Conservation (phyloP, 2,113 vertebrate species). For the Myotis yumanensis region DNA sequence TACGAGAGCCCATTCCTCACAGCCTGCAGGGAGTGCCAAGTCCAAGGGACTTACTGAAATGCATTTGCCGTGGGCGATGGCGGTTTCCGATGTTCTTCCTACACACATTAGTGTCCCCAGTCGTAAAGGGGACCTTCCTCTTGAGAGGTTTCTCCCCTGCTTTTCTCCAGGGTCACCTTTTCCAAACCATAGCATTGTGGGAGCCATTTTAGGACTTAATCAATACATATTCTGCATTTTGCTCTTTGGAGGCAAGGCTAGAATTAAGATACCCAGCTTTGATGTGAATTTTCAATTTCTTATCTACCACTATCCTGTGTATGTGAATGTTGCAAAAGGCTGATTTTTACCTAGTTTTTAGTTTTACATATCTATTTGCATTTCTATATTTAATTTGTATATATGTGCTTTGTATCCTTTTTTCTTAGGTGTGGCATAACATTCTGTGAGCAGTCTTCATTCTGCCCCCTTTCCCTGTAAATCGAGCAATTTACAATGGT, state of each 20-base stretch:
- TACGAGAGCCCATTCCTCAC: rapidly evolving
- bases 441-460: not conserved
- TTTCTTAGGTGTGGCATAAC: not conserved
- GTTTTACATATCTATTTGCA: not conserved
- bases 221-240: no score
- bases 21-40: rapidly evolving
- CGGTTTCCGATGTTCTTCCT: rapidly evolving
- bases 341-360: no score
- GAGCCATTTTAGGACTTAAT: not conserved
- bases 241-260: not conserved
- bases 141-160: not conserved
- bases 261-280: not conserved
- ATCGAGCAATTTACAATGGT: not conserved
- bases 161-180: not conserved
- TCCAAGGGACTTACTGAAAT: no score
- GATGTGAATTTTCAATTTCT: not conserved
- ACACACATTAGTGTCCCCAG: rapidly evolving
- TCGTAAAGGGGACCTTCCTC: not conserved
- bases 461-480: not conserved
- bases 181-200: not conserved
- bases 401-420: rapidly evolving
- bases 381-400: not conserved
- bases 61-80: rapidly evolving
- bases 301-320: not conserved
- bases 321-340: not conserved